Evolutionary conservation across 2,888 invertebrate species (phyloP).

Genomic region (Diploptera punctata): DNA sequence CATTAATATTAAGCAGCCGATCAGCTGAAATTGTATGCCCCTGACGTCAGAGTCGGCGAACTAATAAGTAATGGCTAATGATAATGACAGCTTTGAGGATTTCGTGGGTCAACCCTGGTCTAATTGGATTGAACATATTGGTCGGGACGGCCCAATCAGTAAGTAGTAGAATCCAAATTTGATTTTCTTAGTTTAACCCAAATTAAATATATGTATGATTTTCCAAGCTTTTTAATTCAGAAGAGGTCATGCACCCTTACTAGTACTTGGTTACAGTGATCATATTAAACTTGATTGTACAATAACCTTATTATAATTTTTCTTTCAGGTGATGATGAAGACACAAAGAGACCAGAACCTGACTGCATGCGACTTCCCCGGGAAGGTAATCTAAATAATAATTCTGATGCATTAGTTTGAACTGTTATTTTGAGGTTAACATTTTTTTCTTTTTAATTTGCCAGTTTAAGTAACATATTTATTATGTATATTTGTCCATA

Average conservation of each 20-base stretch:
- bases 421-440: constrained; percentile 4
- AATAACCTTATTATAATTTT: neutral
- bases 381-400: neutral
- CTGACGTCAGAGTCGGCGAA: constrained; percentile 22
- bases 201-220: neutral
- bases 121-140: constrained; percentile 11
- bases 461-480: too few species aligned
- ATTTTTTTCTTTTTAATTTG: too few species aligned
- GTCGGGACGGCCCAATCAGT: neutral
- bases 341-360: neutral
- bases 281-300: too few species aligned
- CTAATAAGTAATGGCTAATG: constrained; percentile 5
- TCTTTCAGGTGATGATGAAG: neutral
- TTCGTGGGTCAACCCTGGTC: constrained; percentile 8
- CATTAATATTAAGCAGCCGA: neutral
- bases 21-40: constrained; percentile 18
- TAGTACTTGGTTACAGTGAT: neutral
- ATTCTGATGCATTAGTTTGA: neutral
- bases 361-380: constrained; percentile 4
- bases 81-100: neutral
- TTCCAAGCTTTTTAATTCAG: too few species aligned
- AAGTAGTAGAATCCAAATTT: neutral
- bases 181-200: neutral
- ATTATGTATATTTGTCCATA: too few species aligned
- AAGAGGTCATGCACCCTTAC: constrained; percentile 9